Base-by-base conservation (phyloP, 2,888 invertebrate genomes). In the Pinctada fucata region DNA sequence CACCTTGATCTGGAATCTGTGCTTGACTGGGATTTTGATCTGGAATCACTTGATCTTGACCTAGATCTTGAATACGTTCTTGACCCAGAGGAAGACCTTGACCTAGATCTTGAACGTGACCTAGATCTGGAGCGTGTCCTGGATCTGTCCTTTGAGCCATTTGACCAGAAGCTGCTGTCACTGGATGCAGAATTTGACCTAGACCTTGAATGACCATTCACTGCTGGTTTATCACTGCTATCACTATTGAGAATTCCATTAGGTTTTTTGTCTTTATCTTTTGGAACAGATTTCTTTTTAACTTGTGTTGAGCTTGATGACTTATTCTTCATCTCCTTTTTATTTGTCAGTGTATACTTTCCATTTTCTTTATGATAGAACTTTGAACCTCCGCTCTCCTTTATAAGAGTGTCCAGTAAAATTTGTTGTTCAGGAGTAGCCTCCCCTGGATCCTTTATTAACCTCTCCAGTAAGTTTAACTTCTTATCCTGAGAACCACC, bases 401-500 rank as follows among this genome's bases (percentile, higher is more conserved):
- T 79, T 51, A 79, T 71, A 49, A 79, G 71, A 63, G 64, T 79
- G 13, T 71, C 79, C 52, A 79, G 65, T 3, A 79, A 16, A 49
- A 52, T 66, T 49, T 74, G 69, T 66, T 75, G 75, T 49, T 79
- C 79, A n/a, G 66, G 48, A 31, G 71, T 72, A 2, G 69, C 74
- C 50, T 83, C 83, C 68, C 82, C 85, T 52, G 50, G 65, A 31
- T 85, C 84, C 65, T 82, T 81, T n/a, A 86, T 81, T 3, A 86
- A 70, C 52, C 84, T 83, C 66, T 85, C 84, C 5, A 86, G 73
- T 48, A 86, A 78, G 68, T 84, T 79, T 48, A 86, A 67, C 58
- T 83, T 85, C 48, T 77, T 75, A 45, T 79, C 13, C 47, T 58
- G 52, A 2, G n/a, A 5, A 3, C 4, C n/a, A 31, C 47, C 47